These are phyloP conservation scores for Bovichtus diacanthus DNA, from an alignment of 2,797 vertebrate species.

Conservation along the genomic window DNA sequence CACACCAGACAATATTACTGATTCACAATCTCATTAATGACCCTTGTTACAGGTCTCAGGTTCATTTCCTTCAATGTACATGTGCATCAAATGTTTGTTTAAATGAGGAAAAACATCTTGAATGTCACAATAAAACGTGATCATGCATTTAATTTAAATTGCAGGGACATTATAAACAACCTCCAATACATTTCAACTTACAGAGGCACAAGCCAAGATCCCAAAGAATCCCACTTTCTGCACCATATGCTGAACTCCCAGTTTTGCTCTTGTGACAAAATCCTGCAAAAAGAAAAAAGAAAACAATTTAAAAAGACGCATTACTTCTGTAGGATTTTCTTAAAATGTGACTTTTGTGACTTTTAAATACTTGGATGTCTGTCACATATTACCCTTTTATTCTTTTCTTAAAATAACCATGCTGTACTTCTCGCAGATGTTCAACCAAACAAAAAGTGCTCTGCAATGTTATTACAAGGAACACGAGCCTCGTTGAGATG, in stretches of 20 bases:
- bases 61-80: not conserved
- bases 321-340: not conserved
- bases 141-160: not conserved
- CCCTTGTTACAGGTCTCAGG: not conserved
- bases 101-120: not conserved
- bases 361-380: not conserved
- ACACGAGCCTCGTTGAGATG: slow-evolving; percentile 1
- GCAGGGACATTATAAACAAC: not conserved
- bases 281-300: slow-evolving; percentile 84
- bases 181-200: slow-evolving; percentile 60
- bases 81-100: not conserved
- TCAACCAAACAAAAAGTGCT: slow-evolving; percentile 33
- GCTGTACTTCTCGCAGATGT: slow-evolving; percentile 13
- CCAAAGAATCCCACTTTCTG: slow-evolving; percentile 98
- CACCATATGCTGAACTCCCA: slow-evolving; percentile 96
- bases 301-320: not conserved
- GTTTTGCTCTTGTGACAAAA: slow-evolving; percentile 93
- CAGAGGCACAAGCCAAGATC: slow-evolving; percentile 95
- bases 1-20: not conserved
- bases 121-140: not conserved
- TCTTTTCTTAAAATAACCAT: slow-evolving; percentile 30
- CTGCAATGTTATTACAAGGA: slow-evolving; percentile 42
- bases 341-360: not conserved
- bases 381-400: slow-evolving; percentile 10
- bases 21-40: not conserved